These are phyloP conservation scores for Stomatorhinus walkeri DNA, from an alignment of 2,797 vertebrate species.

Conservation along the genomic window DNA sequence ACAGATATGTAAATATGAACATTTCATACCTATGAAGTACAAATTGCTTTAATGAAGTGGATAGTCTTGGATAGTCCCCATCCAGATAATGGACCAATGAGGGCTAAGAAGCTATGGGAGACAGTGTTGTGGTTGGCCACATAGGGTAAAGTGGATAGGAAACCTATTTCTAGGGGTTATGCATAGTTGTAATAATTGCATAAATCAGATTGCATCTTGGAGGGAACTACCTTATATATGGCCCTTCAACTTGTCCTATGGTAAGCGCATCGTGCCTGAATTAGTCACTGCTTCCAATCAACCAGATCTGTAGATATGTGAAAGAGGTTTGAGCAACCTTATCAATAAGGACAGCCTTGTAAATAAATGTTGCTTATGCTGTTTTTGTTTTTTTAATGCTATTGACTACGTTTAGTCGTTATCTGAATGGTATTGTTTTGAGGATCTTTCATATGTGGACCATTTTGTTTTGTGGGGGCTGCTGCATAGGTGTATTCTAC, in stretches of 20 bases:
- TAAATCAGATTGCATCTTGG: neutral
- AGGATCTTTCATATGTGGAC: neutral
- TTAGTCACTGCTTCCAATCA: neutral
- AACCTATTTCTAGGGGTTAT: neutral
- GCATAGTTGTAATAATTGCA: neutral
- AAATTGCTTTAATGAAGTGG: neutral
- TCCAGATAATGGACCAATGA: neutral
- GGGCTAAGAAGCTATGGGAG: neutral
- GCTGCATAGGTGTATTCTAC: neutral
- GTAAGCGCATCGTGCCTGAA: neutral
- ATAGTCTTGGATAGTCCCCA: neutral
- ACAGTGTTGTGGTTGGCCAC: neutral
- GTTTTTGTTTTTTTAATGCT: neutral
- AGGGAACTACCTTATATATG: neutral
- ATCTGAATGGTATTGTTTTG: neutral
- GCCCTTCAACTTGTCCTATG: neutral
- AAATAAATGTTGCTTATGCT: neutral
- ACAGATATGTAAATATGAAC: neutral
- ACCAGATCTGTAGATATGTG: neutral
- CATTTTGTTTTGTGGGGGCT: neutral
- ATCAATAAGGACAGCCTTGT: neutral
- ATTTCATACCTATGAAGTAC: neutral
- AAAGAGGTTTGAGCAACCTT: neutral
- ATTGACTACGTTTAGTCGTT: neutral
- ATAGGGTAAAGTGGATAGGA: neutral